phyloP scores from a whole-genome alignment of 2,797 vertebrate species.

The Sitta carolinensis region DNA sequence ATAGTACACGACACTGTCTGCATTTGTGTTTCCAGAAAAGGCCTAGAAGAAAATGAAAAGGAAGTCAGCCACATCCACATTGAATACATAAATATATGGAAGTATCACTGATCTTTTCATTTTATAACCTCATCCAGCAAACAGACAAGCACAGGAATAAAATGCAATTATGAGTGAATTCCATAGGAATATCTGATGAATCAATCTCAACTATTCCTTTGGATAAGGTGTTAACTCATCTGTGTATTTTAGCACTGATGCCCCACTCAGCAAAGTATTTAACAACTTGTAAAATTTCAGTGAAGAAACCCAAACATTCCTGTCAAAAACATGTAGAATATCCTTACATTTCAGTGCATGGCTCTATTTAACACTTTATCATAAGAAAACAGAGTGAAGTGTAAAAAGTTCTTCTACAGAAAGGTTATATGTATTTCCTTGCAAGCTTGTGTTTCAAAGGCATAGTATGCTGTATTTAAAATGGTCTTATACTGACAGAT shows the following conservation, averaged over 20 bases:
- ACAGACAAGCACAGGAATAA: not conserved
- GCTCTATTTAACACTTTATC: not conserved
- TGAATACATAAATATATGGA: not conserved
- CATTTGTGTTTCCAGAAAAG: slow-evolving; percentile 91
- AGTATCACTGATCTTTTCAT: not conserved
- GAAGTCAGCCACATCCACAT: not conserved
- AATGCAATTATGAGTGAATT: not conserved
- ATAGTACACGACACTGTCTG: slow-evolving; percentile 89
- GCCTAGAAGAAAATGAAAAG: slow-evolving; percentile 76
- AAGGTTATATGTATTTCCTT: not conserved
- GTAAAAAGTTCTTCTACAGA: not conserved
- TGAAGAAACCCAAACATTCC: not conserved
- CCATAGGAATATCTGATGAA: not conserved
- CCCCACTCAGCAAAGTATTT: not conserved
- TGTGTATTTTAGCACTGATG: not conserved
- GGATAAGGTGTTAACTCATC: not conserved
- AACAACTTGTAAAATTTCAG: not conserved
- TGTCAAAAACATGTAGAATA: not conserved
- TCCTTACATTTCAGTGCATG: not conserved
- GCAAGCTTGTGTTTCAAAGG: not conserved
- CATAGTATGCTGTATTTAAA: not conserved
- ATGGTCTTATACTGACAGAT: not conserved
- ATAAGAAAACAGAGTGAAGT: not conserved
- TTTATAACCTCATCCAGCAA: not conserved
- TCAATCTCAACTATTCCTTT: not conserved